Conservation (phyloP, 2,113 vertebrate species). For the Synchiropus splendidus region DNA sequence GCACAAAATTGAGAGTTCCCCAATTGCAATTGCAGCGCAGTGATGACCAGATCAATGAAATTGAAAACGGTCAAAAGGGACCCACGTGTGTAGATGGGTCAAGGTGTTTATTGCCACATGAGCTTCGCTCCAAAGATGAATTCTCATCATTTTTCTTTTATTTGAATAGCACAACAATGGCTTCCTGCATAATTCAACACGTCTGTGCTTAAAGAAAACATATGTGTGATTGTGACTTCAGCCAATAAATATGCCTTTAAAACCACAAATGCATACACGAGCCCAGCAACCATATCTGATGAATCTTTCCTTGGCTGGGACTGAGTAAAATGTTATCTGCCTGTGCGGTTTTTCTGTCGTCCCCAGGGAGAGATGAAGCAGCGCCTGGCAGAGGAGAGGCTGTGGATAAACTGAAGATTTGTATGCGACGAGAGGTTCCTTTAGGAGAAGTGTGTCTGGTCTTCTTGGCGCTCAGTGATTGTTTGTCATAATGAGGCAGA, state of each 20-base stretch:
- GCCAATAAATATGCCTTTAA: slow-evolving; percentile 19
- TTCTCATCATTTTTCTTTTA: slow-evolving; percentile 49
- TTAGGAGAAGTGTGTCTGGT: slow-evolving; percentile 40
- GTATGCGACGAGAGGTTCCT: slow-evolving; percentile 42
- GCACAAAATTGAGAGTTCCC: no score
- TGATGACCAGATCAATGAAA: slow-evolving; percentile 38
- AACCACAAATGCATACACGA: slow-evolving; percentile 17
- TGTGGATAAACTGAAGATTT: slow-evolving; percentile 32
- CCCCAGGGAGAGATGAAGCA: slow-evolving; percentile 19
- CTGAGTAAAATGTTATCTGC: slow-evolving; percentile 32
- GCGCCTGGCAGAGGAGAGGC: slow-evolving; percentile 13
- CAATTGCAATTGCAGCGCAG: slow-evolving; percentile 22
- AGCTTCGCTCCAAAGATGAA: slow-evolving; percentile 39
- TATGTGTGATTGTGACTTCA: slow-evolving; percentile 3
- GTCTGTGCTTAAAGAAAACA: slow-evolving; percentile 21
- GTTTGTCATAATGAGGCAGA: slow-evolving; percentile 28
- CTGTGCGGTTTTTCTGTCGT: slow-evolving; percentile 26
- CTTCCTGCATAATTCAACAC: slow-evolving; percentile 9
- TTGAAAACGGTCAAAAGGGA: slow-evolving; percentile 43
- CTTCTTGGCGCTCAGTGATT: slow-evolving; percentile 43
- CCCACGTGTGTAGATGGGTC: slow-evolving; percentile 48
- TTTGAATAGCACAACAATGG: slow-evolving; percentile 27
- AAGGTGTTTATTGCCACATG: slow-evolving; percentile 42
- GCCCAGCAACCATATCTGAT: slow-evolving; percentile 12
- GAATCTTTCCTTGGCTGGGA: slow-evolving; percentile 25